Evolutionary conservation across 2,113 vertebrate species (phyloP), one percentile per base, ranked within the genome.

Genomic region (Grus americana): DNA sequence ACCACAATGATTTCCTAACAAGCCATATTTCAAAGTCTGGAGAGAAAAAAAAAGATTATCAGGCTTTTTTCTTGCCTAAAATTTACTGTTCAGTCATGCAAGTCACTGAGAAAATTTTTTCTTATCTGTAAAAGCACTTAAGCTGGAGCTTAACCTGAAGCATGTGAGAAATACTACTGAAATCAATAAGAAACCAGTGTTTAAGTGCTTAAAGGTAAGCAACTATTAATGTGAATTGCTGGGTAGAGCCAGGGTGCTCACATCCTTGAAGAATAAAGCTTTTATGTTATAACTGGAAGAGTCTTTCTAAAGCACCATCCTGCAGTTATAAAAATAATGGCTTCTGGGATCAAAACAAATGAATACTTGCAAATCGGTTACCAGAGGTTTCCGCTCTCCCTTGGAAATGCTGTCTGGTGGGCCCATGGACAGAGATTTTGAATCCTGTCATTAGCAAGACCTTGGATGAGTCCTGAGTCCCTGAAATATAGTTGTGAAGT

Each of bases 61-160:
- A 78, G 24, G 13, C 18, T 74, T 34, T 92, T 74, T 90, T 12
- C 22, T 72, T 47, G 34, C 57, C 55, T 75, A 49, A 90, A 93
- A 89, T 81, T 75, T 87, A 40, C 34, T 89, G 27, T 84, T 80
- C 62, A 65, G 44, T 81, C 68, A 87, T 76, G 38, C 21, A 92
- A 90, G 79, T 55, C 44, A 67, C 11, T 34, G 23, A 79, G 15
- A 3, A 86, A 26, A 17, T 52, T 74, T 82, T 86, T 86, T 79
- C 72, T 81, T 91, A 89, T 68, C 80, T 84, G 7, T 81, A 76
- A 94, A 94, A 76, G 29, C 50, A 88, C 65, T 96, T 94, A 91
- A 85, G 16, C 55, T 72, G 27, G 44, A 95, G 57, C 49, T 95
- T 95, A 91, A 95, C 81, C n/a, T 75, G 66, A 81, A 93, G 52